Base-by-base conservation (phyloP, 1,140 invertebrate species). In the Dolichoris vasculosae region DNA sequence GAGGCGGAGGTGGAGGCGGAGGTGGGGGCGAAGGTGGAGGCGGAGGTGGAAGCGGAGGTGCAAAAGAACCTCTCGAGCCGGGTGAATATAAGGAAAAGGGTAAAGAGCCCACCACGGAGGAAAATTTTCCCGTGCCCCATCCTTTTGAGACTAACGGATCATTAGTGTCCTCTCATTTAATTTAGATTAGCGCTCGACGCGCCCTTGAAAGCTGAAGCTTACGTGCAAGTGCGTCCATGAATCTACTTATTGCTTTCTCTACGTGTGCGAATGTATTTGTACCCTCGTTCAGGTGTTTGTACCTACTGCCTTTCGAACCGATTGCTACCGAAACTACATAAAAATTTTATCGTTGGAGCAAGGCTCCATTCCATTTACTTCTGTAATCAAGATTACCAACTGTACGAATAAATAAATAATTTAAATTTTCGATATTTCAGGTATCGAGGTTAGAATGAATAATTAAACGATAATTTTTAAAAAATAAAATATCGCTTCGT, bases 91-190 rank as follows among this genome's bases (percentile, higher is more conserved):
- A 77, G 48, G 30, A 59, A 77, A 77, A n/a, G 75, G 48, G 75
- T 55, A 30, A 30, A 77, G 48, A 40, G 38, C 48, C 23, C 13
- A 48, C n/a, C 40, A 9, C 35, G 1, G 38, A 79, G 38, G 51
- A 40, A 79, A 79, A 43, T 77, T 9, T 30, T 26, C 35, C 7
- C n/a, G n/a, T n/a, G n/a, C n/a, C 38, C 43, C 20, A 55, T 48
- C 87, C 88, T 90, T 89, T 88, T 86, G 82, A 76, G 84, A 88
- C 55, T 89, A 89, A 90, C 89, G 88, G 89, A 89, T 89, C 89
- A 90, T 90, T 90, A 90, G 87, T 88, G 89, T 89, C 87, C 88
- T 88, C 88, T 89, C 88, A 88, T 89, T 90, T 90, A 90, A 89
- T 90, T 90, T 90, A 89, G 88, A 90, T 90, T 90, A 90, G 88